phyloP scores from a whole-genome alignment of 1,140 invertebrate genomes.

The Anastatus disparis region DNA sequence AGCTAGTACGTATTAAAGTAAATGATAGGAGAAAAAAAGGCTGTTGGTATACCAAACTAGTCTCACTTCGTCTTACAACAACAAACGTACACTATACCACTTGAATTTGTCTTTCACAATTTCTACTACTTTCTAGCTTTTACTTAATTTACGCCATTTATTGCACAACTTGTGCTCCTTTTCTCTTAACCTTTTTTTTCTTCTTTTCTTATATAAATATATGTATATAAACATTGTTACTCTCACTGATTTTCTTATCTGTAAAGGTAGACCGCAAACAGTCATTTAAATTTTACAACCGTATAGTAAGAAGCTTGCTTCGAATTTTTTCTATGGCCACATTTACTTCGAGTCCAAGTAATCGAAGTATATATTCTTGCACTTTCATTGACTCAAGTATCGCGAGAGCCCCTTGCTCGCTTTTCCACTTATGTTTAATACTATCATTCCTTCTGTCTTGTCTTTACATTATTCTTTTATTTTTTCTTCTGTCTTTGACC shows the following conservation, averaged over 20 bases:
- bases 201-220: no score
- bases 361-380: no score
- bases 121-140: not conserved
- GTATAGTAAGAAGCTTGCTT: not conserved
- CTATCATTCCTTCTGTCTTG: conserved; percentile 53
- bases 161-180: not conserved
- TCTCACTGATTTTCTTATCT: conserved; percentile 12
- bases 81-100: no score
- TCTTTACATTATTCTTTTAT: conserved; percentile 42
- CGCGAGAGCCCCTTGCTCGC: not conserved
- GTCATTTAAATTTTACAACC: conserved; percentile 25
- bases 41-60: no score
- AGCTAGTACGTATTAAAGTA: no score
- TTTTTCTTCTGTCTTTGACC: not conserved
- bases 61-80: no score
- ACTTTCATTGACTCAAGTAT: not conserved
- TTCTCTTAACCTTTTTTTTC: not conserved
- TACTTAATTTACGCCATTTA: conserved; percentile 25
- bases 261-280: not conserved
- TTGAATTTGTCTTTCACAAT: no score
- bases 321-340: not conserved
- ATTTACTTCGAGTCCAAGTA: not conserved
- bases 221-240: not conserved
- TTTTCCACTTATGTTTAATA: conserved; percentile 46
- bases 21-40: no score